A percentile compares a stretch with the other conserved stretches of the same genome.
phyloP scores from a whole-genome alignment of 2,113 vertebrate genomes.

The Galeopterus variegatus region DNA sequence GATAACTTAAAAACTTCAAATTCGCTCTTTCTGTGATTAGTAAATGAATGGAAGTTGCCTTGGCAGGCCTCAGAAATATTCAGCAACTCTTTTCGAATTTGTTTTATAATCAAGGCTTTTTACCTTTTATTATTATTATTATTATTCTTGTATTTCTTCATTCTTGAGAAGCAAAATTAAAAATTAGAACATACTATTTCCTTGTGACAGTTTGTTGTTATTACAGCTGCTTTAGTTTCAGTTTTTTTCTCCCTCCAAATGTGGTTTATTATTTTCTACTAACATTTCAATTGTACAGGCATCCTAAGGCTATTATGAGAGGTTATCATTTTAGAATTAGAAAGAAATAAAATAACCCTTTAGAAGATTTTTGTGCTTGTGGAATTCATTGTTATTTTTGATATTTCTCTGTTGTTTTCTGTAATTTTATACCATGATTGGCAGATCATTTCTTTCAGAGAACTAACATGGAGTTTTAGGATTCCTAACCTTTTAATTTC shows the following conservation, averaged over 20 bases:
- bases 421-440: not conserved
- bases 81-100: not conserved
- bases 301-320: slow-evolving; percentile 73
- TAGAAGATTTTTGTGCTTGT: slow-evolving; percentile 30
- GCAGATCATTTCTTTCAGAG: not conserved
- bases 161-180: slow-evolving; percentile 77
- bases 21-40: not conserved
- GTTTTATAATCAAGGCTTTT: not conserved
- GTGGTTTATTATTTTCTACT: slow-evolving; percentile 75
- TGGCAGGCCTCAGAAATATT: not conserved
- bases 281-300: slow-evolving; percentile 70
- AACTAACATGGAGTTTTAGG: not conserved
- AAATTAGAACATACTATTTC: slow-evolving; percentile 64
- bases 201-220: slow-evolving; percentile 75
- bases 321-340: slow-evolving; percentile 63
- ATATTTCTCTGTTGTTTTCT: slow-evolving; percentile 39
- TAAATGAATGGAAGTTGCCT: not conserved
- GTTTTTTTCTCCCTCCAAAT: not conserved
- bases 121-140: slow-evolving; percentile 21
- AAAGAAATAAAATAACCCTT: slow-evolving; percentile 64
- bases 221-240: slow-evolving; percentile 57
- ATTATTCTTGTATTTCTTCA: slow-evolving; percentile 45
- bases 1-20: not conserved
- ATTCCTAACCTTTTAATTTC: not conserved
- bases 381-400: slow-evolving; percentile 59